These are phyloP conservation scores for Platyscapa corneri DNA, from an alignment of 1,140 invertebrate species.

Conservation along the genomic window DNA sequence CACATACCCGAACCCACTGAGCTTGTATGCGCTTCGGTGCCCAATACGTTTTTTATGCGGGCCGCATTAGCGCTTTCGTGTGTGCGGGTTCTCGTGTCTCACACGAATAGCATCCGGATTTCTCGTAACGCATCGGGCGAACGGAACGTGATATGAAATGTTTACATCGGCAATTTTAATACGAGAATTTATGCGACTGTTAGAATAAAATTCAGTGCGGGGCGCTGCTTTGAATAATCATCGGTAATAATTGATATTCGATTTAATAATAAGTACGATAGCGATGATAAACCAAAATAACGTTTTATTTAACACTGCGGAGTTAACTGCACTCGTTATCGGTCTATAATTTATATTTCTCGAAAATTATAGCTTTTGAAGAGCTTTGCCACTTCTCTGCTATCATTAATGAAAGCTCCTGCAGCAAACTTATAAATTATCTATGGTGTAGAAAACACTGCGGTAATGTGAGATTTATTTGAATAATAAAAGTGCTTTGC, in stretches of 20 bases:
- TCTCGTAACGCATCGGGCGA: no score
- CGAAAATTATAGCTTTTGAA: neutral
- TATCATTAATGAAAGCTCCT: neutral
- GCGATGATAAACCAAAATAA: conserved; percentile 7
- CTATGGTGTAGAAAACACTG: neutral
- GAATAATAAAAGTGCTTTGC: neutral
- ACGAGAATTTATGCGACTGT: neutral
- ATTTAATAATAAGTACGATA: neutral
- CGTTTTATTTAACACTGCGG: neutral
- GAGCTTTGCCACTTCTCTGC: neutral
- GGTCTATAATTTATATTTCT: conserved; percentile 1
- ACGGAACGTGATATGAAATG: neutral
- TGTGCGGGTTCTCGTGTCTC: neutral
- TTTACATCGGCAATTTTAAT: neutral
- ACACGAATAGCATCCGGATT: neutral
- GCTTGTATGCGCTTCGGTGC: neutral
- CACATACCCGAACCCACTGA: neutral
- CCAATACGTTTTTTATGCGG: neutral
- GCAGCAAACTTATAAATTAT: neutral
- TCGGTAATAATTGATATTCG: neutral
- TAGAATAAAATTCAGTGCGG: neutral
- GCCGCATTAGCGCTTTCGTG: neutral
- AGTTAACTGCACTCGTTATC: neutral
- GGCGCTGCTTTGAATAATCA: neutral
- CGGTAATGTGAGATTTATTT: conserved; percentile 7